A percentile compares a stretch with the other conserved stretches of the same genome.
Conservation (phyloP, 2,113 vertebrate genomes). For the Heloderma charlesbogerti region DNA sequence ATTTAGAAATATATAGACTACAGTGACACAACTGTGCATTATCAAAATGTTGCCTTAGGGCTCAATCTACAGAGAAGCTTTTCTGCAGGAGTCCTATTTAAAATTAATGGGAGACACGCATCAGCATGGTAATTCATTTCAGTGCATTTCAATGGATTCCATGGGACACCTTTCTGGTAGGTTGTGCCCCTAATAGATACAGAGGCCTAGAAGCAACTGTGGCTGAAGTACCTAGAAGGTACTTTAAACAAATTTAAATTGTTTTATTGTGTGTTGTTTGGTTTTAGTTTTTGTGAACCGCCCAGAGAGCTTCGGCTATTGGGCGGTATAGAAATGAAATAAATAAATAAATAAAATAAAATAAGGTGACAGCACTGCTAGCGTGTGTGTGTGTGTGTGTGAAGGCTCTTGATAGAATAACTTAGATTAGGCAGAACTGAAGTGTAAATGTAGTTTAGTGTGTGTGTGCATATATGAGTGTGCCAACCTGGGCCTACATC, state of each 20-base stretch:
- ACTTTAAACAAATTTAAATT: too few relatives aligned
- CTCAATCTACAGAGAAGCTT: background rate
- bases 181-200: background rate
- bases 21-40: conserved; percentile 10
- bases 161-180: background rate
- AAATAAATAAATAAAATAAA: too few relatives aligned
- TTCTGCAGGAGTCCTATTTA: background rate
- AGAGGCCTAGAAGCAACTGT: background rate
- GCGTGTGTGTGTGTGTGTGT: too few relatives aligned
- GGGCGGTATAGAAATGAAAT: too few relatives aligned
- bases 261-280: too few relatives aligned
- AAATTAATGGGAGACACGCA: background rate
- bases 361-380: background rate
- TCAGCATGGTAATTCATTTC: background rate
- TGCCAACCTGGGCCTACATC: background rate
- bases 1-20: background rate
- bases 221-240: background rate
- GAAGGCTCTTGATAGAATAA: too few relatives aligned
- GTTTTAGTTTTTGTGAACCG: too few relatives aligned
- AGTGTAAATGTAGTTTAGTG: too few relatives aligned
- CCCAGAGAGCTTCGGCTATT: too few relatives aligned
- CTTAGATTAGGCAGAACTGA: background rate
- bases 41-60: conserved; percentile 5
- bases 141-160: background rate
- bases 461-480: background rate